Conservation (phyloP, 2,888 invertebrate genomes). For the Caprella mutica region DNA sequence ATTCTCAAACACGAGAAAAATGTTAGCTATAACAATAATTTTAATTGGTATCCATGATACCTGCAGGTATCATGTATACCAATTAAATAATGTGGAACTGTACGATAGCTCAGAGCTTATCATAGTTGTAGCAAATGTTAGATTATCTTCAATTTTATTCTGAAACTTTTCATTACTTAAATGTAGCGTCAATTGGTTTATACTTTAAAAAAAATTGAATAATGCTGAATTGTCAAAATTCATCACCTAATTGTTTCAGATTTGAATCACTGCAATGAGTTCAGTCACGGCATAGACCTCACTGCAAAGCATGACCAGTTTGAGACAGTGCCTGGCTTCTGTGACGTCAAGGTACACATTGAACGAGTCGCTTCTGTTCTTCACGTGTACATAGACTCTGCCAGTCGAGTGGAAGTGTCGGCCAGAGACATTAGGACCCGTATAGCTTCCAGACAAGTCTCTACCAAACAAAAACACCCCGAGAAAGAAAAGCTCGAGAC, state of each 20-base stretch:
- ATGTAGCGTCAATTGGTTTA: background rate
- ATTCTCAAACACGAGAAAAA: too few species aligned
- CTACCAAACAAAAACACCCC: constrained; percentile 14
- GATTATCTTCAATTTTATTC: background rate
- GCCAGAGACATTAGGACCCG: constrained; percentile 67
- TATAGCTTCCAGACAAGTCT: constrained; percentile 42
- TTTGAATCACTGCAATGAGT: too few species aligned
- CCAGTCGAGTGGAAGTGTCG: constrained; percentile 61
- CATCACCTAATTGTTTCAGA: too few species aligned
- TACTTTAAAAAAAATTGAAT: background rate
- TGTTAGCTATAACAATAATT: too few species aligned
- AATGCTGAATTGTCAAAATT: background rate
- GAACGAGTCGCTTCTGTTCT: constrained; percentile 40
- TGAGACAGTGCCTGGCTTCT: constrained; percentile 40
- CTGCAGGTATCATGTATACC: too few species aligned
- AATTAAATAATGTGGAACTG: too few species aligned
- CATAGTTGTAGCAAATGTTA: background rate
- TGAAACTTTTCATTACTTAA: background rate
- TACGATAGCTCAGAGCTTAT: too few species aligned
- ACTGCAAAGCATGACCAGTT: constrained; percentile 38
- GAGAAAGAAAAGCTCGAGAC: constrained; percentile 13
- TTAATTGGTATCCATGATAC: too few species aligned
- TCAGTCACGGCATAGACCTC: constrained; percentile 31
- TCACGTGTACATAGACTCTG: constrained; percentile 43
- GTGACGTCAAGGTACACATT: constrained; percentile 43